phyloP scores from a whole-genome alignment of 2,888 invertebrate species.

The Eupithecia inturbata region DNA sequence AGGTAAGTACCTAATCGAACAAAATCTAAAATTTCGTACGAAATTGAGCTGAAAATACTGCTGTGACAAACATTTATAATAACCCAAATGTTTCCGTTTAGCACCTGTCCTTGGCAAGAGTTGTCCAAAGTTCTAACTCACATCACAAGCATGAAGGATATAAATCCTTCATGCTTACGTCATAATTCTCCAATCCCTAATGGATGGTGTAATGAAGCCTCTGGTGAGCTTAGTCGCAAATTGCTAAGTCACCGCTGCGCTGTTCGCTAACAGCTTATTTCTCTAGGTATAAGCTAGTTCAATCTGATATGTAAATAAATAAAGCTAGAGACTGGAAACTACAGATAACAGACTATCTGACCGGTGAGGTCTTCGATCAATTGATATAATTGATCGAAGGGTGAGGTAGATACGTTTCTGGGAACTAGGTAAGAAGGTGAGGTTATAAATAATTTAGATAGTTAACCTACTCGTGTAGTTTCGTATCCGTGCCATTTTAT shows the following conservation, averaged over 20 bases:
- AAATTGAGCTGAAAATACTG: too few relatives aligned
- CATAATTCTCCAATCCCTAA: slow-evolving; percentile 15
- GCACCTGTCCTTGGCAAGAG: neutral
- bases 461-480: neutral
- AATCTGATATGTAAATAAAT: neutral
- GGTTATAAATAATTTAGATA: neutral
- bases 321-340: neutral
- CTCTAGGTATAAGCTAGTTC: neutral
- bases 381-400: too few relatives aligned
- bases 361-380: too few relatives aligned
- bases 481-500: neutral
- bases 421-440: neutral
- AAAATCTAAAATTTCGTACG: too few relatives aligned
- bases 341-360: neutral
- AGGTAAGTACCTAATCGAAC: too few relatives aligned
- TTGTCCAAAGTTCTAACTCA: neutral
- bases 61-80: neutral
- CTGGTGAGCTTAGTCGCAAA: slow-evolving; percentile 4
- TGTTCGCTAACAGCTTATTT: slow-evolving; percentile 7
- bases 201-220: slow-evolving; percentile 10
- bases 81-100: neutral
- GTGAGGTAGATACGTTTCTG: neutral
- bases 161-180: too few relatives aligned
- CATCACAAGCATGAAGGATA: slow-evolving; percentile 7
- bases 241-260: slow-evolving; percentile 1